phyloP scores from a whole-genome alignment of 2,113 vertebrate genomes.

The Corythaeola cristata region DNA sequence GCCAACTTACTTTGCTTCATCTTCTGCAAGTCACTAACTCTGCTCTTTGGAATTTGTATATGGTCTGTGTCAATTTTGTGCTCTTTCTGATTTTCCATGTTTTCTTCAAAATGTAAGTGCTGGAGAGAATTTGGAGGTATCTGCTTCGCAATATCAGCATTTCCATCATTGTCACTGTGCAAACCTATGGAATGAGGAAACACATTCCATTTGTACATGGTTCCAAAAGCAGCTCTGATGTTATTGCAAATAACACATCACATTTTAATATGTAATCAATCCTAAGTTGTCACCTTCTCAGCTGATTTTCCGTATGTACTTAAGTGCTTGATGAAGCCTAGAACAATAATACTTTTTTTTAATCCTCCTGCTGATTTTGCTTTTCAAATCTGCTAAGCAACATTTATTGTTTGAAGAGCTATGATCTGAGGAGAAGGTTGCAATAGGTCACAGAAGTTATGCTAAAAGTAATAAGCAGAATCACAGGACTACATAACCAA shows the following conservation, averaged over 20 bases:
- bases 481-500: neutral
- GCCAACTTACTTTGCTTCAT: constrained; percentile 80
- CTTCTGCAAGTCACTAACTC: constrained; percentile 74
- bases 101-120: constrained; percentile 78
- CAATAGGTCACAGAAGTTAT: neutral
- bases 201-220: neutral
- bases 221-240: neutral
- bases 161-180: constrained; percentile 57
- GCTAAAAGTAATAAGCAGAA: neutral
- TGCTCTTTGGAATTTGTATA: constrained; percentile 70
- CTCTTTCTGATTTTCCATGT: constrained; percentile 63
- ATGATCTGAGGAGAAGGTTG: neutral
- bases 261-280: neutral
- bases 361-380: neutral
- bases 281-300: neutral
- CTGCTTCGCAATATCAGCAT: constrained; percentile 70
- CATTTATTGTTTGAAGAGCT: neutral
- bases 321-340: neutral
- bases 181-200: constrained; percentile 41
- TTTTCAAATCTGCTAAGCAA: neutral
- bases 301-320: neutral
- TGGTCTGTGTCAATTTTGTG: constrained; percentile 58
- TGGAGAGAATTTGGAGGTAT: constrained; percentile 80
- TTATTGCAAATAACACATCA: neutral
- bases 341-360: neutral